Evolutionary conservation across 2,113 vertebrate genomes (phyloP).

Genomic region (Epinephelus moara): DNA sequence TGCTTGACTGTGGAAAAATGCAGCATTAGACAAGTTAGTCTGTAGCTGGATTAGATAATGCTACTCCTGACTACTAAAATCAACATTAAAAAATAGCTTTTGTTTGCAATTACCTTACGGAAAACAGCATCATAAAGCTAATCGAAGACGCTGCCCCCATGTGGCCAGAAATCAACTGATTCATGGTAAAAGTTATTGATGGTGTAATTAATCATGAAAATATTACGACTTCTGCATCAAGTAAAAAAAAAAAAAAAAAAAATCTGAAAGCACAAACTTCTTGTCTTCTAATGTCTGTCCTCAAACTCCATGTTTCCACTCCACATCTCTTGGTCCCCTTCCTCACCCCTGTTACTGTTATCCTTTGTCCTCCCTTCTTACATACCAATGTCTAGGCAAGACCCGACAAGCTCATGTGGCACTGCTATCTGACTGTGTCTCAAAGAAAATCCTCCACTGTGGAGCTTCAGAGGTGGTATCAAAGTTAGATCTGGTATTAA

Average conservation of each 20-base stretch:
- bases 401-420: conserved; percentile 42
- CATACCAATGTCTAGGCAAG: conserved; percentile 55
- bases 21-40: no score
- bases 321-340: neutral
- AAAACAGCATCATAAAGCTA: no score
- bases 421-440: neutral
- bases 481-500: conserved; percentile 9
- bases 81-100: no score
- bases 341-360: neutral
- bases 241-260: neutral
- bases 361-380: conserved; percentile 5
- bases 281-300: neutral
- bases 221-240: neutral
- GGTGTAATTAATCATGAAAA: neutral
- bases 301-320: neutral
- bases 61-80: no score
- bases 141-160: neutral
- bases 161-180: neutral
- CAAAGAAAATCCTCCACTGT: neutral
- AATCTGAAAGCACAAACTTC: neutral
- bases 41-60: no score
- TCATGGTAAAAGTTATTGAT: neutral
- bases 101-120: no score
- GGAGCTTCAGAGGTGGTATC: neutral
- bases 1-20: no score